Evolutionary conservation across 2,113 vertebrate genomes (phyloP).

Genomic region (Seriola aureovittata): DNA sequence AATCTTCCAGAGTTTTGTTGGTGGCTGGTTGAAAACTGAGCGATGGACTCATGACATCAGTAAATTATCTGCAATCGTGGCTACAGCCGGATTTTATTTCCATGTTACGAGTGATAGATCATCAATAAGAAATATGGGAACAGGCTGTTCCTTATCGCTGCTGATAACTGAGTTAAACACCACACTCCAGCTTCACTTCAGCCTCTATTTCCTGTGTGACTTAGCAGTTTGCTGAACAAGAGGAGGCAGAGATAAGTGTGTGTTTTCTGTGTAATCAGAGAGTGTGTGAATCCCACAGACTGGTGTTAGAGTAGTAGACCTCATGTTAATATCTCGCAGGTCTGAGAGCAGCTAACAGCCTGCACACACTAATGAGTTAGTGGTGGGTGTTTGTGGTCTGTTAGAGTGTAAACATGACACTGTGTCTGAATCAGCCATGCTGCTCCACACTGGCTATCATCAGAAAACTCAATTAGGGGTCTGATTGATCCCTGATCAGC

Average conservation of each 20-base stretch:
- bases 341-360: constrained; percentile 31
- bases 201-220: background rate
- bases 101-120: background rate
- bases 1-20: no score
- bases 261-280: background rate
- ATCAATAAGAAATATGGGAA: background rate
- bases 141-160: background rate
- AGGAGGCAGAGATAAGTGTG: background rate
- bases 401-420: constrained; percentile 18
- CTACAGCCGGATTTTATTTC: background rate
- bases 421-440: background rate
- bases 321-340: background rate
- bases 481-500: constrained; percentile 50
- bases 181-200: background rate
- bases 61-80: background rate
- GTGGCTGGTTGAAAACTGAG: no score
- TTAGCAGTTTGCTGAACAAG: background rate
- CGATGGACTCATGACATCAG: no score
- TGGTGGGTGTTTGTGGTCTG: constrained; percentile 36
- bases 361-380: constrained; percentile 12
- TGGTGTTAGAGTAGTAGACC: background rate
- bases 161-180: background rate
- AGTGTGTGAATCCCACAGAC: background rate
- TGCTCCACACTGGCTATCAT: background rate
- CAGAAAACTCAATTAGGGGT: background rate